Conservation (phyloP, 2,888 invertebrate genomes). For the Zygaena filipendulae region DNA sequence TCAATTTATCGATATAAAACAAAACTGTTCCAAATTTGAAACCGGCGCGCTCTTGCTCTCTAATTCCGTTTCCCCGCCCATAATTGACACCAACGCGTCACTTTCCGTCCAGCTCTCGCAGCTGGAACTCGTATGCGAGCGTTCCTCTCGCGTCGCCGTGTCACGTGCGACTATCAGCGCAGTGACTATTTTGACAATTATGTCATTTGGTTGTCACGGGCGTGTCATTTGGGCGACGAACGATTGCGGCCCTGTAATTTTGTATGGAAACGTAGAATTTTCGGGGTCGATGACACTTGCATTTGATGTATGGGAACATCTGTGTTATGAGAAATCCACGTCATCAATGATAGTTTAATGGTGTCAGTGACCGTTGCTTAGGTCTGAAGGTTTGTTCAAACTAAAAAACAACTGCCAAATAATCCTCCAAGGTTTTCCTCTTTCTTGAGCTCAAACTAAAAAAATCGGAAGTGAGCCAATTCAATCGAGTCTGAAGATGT, state of each 20-base stretch:
- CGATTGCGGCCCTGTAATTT: slow-evolving; percentile 61
- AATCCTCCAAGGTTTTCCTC: too few relatives aligned
- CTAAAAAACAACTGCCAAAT: too few relatives aligned
- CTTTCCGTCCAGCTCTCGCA: slow-evolving; percentile 30
- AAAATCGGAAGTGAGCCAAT: too few relatives aligned
- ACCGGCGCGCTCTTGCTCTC: slow-evolving; percentile 52
- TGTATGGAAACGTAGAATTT: slow-evolving; percentile 56
- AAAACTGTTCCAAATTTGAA: slow-evolving; percentile 65
- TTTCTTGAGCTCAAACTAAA: too few relatives aligned
- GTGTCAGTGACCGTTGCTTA: too few relatives aligned
- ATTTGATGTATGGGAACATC: slow-evolving; percentile 57
- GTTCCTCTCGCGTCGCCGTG: slow-evolving; percentile 38
- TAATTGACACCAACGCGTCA: slow-evolving; percentile 64
- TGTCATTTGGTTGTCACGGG: slow-evolving; percentile 65
- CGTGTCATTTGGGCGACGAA: slow-evolving; percentile 64
- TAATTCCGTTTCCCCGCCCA: slow-evolving; percentile 66
- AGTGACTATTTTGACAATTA: slow-evolving; percentile 68
- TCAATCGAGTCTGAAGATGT: too few relatives aligned
- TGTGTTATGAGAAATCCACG: slow-evolving; percentile 22
- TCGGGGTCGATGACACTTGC: slow-evolving; percentile 48
- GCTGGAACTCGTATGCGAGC: slow-evolving; percentile 15
- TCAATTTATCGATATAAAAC: slow-evolving; percentile 66
- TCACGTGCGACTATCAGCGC: slow-evolving; percentile 63
- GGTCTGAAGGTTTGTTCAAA: too few relatives aligned
- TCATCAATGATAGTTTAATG: too few relatives aligned